A percentile compares a stretch with the other conserved stretches of the same genome.
These are phyloP conservation scores for Patiria miniata DNA, from an alignment of 35 echinoderm and acorn worm genomes.

Conservation along the genomic window DNA sequence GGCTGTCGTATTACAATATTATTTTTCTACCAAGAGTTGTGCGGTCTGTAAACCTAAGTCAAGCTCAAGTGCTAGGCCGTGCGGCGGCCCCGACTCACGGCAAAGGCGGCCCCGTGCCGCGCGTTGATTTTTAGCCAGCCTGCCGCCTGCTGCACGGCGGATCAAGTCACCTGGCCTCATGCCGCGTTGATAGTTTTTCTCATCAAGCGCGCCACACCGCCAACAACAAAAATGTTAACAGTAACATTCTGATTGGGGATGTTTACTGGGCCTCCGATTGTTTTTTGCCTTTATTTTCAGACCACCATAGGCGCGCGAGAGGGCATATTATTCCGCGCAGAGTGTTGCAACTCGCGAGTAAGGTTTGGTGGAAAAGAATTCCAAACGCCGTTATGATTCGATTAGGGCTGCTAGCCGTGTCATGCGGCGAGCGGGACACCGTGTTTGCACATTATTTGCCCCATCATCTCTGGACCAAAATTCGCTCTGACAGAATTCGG, in stretches of 20 bases:
- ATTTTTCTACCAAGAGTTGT: not conserved
- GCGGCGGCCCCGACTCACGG: conserved; percentile 20
- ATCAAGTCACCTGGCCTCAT: conserved; percentile 12
- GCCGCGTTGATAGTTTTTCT: conserved; percentile 79
- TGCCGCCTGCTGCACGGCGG: conserved; percentile 28
- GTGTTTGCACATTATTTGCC: conserved; percentile 28
- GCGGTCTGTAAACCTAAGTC: not conserved
- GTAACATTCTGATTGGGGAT: conserved; percentile 58
- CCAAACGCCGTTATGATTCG: not conserved
- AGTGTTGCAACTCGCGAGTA: not conserved
- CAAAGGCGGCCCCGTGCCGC: conserved; percentile 33
- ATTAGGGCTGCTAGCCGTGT: not conserved
- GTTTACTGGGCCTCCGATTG: conserved; percentile 16
- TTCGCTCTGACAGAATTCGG: conserved; percentile 25
- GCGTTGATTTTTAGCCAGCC: conserved; percentile 39
- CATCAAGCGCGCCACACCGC: conserved; percentile 41
- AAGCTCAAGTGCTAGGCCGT: not conserved
- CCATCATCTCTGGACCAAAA: conserved; percentile 8
- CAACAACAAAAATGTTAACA: conserved; percentile 41
- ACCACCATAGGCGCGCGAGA: not conserved
- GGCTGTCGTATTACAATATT: conserved; percentile 16
- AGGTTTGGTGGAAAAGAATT: not conserved
- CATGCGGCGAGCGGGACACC: conserved; percentile 4
- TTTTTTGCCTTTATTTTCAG: not conserved
- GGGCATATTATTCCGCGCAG: not conserved